Percentiles rank a stretch among this genome's conserved stretches.
phyloP scores from a whole-genome alignment of 2,888 invertebrate species.

The Quadriops clusia region DNA sequence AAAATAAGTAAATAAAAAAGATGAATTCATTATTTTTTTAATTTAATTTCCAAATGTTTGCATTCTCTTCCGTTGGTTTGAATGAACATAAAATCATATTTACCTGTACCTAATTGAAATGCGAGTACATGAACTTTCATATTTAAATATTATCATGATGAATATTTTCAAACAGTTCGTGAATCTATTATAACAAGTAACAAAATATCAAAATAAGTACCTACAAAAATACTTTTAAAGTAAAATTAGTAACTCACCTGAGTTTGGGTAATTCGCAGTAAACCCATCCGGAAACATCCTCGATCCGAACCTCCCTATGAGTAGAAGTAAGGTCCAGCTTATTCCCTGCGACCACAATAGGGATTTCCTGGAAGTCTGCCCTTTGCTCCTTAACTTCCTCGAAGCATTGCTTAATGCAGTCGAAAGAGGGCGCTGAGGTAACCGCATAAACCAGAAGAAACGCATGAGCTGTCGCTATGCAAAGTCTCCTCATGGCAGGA shows the following conservation, averaged over 20 bases:
- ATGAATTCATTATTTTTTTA: no score
- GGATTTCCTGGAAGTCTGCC: slow-evolving; percentile 63
- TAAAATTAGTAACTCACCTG: no score
- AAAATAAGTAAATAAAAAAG: no score
- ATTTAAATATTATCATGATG: no score
- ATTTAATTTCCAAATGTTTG: no score
- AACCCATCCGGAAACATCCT: slow-evolving; percentile 73
- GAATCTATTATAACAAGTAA: no score
- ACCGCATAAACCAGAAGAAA: slow-evolving; percentile 78
- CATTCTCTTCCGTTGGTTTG: no score
- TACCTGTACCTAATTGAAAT: no score
- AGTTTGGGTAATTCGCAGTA: slow-evolving; percentile 63
- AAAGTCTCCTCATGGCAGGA: slow-evolving; percentile 79
- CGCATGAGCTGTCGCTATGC: slow-evolving; percentile 79
- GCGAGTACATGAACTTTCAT: no score
- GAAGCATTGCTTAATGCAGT: slow-evolving; percentile 60
- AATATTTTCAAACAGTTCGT: background rate
- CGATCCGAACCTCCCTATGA: slow-evolving; percentile 58
- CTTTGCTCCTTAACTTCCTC: slow-evolving; percentile 75
- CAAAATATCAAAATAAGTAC: no score
- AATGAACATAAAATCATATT: no score
- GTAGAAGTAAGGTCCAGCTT: slow-evolving; percentile 66
- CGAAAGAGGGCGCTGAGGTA: slow-evolving; percentile 61
- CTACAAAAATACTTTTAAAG: no score
- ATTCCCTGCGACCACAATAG: slow-evolving; percentile 78